Conservation (phyloP, 2,888 invertebrate species). For the Anagyrus pseudococci region DNA sequence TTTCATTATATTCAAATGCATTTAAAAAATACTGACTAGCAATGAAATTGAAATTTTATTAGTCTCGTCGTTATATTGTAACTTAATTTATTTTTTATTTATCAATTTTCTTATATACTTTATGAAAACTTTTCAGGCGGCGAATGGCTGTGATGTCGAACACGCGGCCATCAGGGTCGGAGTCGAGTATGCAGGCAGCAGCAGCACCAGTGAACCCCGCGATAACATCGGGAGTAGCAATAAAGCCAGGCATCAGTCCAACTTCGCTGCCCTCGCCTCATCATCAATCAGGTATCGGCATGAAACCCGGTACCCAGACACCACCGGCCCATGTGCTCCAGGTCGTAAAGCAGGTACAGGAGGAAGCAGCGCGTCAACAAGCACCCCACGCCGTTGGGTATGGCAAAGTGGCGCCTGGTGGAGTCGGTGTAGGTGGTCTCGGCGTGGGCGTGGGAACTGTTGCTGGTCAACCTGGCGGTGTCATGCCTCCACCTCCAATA, state of each 20-base stretch:
- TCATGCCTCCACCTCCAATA: constrained; percentile 69
- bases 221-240: constrained; percentile 66
- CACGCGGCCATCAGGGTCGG: constrained; percentile 66
- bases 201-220: constrained; percentile 61
- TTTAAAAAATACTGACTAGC: no score
- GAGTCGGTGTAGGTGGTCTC: constrained; percentile 53
- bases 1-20: no score
- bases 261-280: constrained; percentile 62
- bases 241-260: constrained; percentile 64
- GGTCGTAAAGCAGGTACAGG: constrained; percentile 86
- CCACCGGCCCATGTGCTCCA: constrained; percentile 85
- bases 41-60: no score
- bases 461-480: constrained; percentile 54
- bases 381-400: constrained; percentile 78
- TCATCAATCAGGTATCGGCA: constrained; percentile 66
- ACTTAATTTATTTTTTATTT: no score
- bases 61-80: no score
- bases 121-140: constrained; percentile 64
- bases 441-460: constrained; percentile 56
- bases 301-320: constrained; percentile 73
- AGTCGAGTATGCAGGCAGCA: constrained; percentile 58
- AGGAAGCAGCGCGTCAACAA: constrained; percentile 89
- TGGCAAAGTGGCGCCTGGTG: constrained; percentile 75
- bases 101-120: no score
- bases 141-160: constrained; percentile 86